Base-by-base conservation (phyloP, 92 coral and sea anemone genomes). In the Epizoanthus rinbou region DNA sequence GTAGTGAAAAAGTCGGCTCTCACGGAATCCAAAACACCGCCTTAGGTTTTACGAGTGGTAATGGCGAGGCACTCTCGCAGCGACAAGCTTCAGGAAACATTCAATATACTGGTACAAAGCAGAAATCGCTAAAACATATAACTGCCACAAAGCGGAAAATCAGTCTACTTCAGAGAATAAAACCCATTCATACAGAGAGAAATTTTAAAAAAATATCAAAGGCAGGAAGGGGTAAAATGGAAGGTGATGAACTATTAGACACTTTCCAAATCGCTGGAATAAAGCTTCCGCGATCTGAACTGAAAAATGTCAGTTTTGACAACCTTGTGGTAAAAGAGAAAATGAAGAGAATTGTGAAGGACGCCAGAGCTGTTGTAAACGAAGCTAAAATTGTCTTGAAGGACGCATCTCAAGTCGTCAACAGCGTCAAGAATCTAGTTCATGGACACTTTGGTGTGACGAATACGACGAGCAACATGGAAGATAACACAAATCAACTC, bases 371-470 rank as follows among this genome's bases (percentile, higher is more conserved):
- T 39, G 94, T 93, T 25, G 94, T 90, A 0, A 60, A 54, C 43
- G 94, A 93, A 76, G 94, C 97, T 28, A 93, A 93, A 67, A 86
- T 75, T 18, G 94, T 90, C 28, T 85, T 91, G 3, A 86, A 80
- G 33, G 94, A 86, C 73, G 95, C 92, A 5, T 90, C 89, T 24
- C 82, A 76, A 39, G 92, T 93, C 56, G 90, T 93, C 8, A 80
- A 76, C 13, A 83, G 88, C 58, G 97, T 93, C 19, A 69, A 82
- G 72, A 72, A 74, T 47, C 88, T 90, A 43, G 92, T 90, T 16
- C 85, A 81, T 33, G 90, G 74, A 41, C 63, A 68, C 16, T 75
- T 65, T 75, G 78, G 79, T 70, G 82, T 64, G 47, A 35, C 57
- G 47, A 76, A 56, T 10, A 37, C 19, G 28, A 69, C 54, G 14